phyloP scores from a whole-genome alignment of 2,888 invertebrate species.

The Rhabditophanes sp. region DNA sequence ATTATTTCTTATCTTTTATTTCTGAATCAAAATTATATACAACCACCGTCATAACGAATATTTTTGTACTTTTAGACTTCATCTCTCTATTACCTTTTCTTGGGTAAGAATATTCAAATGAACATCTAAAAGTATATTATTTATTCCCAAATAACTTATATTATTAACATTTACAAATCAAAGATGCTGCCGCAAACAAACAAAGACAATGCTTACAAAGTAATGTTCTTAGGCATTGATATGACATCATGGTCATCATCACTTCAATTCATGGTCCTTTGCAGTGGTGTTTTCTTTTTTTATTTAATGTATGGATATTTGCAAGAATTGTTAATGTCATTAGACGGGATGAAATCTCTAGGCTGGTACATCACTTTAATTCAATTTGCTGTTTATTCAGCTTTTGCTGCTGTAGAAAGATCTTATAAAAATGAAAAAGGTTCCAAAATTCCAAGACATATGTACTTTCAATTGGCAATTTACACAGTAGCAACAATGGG shows the following conservation, averaged over 20 bases:
- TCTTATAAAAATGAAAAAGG: constrained; percentile 48
- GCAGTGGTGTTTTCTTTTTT: constrained; percentile 65
- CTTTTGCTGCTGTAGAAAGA: constrained; percentile 64
- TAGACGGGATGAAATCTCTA: constrained; percentile 71
- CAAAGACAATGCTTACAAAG: constrained; percentile 1
- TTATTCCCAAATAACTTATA: too few relatives aligned
- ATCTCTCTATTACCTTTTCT: too few relatives aligned
- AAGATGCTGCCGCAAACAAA: too few relatives aligned
- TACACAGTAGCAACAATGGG: constrained; percentile 88
- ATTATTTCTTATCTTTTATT: too few relatives aligned
- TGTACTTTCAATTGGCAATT: constrained; percentile 65
- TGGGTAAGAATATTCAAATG: too few relatives aligned
- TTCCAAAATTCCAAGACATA: constrained; percentile 63
- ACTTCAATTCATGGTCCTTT: constrained; percentile 52
- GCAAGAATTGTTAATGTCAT: constrained; percentile 71
- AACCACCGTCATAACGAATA: too few relatives aligned
- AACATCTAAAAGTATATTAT: too few relatives aligned
- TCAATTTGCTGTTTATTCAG: constrained; percentile 70
- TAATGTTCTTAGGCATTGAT: constrained; percentile 18
- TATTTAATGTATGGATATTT: constrained; percentile 73
- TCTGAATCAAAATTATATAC: too few relatives aligned
- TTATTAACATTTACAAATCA: too few relatives aligned
- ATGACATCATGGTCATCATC: constrained; percentile 22
- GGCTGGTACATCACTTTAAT: constrained; percentile 80
- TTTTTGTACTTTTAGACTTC: too few relatives aligned